Base-by-base conservation (phyloP, 2,113 vertebrate species). In the Lanius collurio region DNA sequence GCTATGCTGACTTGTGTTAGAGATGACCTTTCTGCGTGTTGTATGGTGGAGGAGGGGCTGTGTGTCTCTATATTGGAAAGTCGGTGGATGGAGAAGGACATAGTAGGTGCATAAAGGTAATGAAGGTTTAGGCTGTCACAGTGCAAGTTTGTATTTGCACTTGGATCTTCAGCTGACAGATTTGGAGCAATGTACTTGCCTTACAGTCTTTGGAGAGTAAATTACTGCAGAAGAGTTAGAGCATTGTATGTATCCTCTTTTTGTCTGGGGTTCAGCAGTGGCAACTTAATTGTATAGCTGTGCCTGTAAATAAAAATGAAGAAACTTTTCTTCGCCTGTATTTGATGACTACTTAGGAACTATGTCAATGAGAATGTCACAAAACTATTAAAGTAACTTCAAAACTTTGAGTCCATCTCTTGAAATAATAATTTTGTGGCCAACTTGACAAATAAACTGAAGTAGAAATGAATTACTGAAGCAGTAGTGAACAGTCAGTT, bases 251-350 rank as follows among this genome's bases (percentile, higher is more conserved):
- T 41, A 23, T 46, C 7, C 8, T 19, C 15, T 27, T 50, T 55
- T 2, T 1, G 0, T 21, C 24, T 7, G 13, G 18, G 6, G 2
- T 68, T 91, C 1, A 0, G 15, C 28, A 47, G 44, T n/a, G 17
- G 19, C n/a, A 79, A 35, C 26, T 82, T 87, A 44, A 49, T 53
- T 76, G 21, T 49, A 12, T 52, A 37, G 28, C 50, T 74, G 31
- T 80, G 19, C 37, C 33, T 81, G 7, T 59, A 59, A 91, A 91
- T 84, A 44, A 56, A 65, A 79, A 57, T 13, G 1, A 23, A 83
- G 18, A 46, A 60, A 35, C 15, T 26, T 57, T 76, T 89, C 9
- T 81, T 87, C 7, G 11, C 85, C 49, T 62, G 7, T 59, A 18
- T 67, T 79, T 79, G n/a, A 35, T 70, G 69, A 39, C 46, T 67